Evolutionary conservation across 2,113 vertebrate species (phyloP), one percentile per base, ranked within the genome.

Genomic region (Phrynosoma blainvillii): DNA sequence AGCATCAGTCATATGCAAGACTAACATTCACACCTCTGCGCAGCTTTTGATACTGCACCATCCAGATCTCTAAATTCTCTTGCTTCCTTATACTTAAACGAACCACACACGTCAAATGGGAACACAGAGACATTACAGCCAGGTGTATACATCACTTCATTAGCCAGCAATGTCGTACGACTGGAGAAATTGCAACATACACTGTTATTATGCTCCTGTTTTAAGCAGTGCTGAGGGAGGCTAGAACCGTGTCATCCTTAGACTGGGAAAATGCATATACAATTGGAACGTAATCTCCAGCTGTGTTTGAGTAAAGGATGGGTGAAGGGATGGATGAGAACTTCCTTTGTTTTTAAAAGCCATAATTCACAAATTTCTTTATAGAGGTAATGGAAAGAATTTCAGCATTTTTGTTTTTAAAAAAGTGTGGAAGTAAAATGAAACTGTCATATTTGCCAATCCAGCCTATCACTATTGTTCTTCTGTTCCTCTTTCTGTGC

Each of bases 1-100:
- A 74, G n/a, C 71, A 86, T 78, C 89, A 66, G 42, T 74, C 89
- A 74, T 91, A 87, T 77, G 81, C 88, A 87, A 90, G 82, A 0
- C 2, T 62, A 84, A 82, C 77, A 21, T 73, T 87, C 81, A 42
- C 75, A 62, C 76, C n/a, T 73, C 76, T 56, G 32, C 8, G 30
- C 4, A 47, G 23, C 13, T 75, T 30, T 54, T 62, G 2, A 30
- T 1, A 40, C 32, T 42, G 80, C 21, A 10, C 84, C 54, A 52
- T 30, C 62, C 80, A 40, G 56, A 68, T 91, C 70, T 78, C 54
- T 7, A 1, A 88, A 18, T 32, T 47, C 40, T 5, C 6, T 21
- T 8, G 13, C n/a, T 36, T 23, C 52, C 14, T 36, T 54, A 42
- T 20, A 1, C 5, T 68, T 27, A 47, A 73, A 8, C 1, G 1